Evolutionary conservation across 2,888 invertebrate genomes (phyloP).

Genomic region (Lucinisca nassula): DNA sequence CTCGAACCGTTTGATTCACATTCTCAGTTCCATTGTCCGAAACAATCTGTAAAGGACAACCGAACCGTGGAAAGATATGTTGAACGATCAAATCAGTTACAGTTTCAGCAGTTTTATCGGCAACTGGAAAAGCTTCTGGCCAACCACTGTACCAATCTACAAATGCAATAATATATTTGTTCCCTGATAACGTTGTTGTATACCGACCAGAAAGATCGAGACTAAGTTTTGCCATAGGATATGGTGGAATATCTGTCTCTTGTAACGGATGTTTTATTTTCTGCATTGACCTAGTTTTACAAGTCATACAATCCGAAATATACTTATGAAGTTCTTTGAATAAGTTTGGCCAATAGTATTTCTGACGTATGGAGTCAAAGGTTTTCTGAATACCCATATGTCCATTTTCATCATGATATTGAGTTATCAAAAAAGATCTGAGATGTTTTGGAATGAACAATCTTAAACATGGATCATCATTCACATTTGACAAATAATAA

Average conservation of each 20-base stretch:
- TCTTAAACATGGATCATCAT: constrained; percentile 46
- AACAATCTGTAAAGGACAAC: constrained; percentile 37
- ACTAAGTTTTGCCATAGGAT: constrained; percentile 25
- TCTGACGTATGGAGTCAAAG: constrained; percentile 14
- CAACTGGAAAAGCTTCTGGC: constrained; percentile 21
- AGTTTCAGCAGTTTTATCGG: constrained; percentile 35
- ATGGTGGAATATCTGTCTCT: constrained; percentile 63
- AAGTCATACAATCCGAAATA: constrained; percentile 18
- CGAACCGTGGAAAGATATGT: constrained; percentile 40
- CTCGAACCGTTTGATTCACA: constrained; percentile 25
- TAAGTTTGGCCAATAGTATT: constrained; percentile 51
- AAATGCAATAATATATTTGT: constrained; percentile 52
- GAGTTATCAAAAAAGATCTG: constrained; percentile 1
- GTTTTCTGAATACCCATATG: constrained; percentile 42
- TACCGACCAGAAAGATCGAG: constrained; percentile 47
- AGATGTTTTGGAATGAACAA: constrained; percentile 40
- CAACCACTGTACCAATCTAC: constrained; percentile 37
- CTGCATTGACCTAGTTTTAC: constrained; percentile 37
- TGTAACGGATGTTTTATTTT: constrained; percentile 45
- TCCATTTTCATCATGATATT: constrained; percentile 49
- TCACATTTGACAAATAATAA: constrained; percentile 49
- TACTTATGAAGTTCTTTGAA: constrained; percentile 31
- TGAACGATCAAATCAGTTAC: constrained; percentile 38
- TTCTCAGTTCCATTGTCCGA: constrained; percentile 48
- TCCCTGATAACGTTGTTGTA: constrained; percentile 24